Evolutionary conservation across 2,797 vertebrate genomes (phyloP).

Genomic region (Sebastes oblongus): DNA sequence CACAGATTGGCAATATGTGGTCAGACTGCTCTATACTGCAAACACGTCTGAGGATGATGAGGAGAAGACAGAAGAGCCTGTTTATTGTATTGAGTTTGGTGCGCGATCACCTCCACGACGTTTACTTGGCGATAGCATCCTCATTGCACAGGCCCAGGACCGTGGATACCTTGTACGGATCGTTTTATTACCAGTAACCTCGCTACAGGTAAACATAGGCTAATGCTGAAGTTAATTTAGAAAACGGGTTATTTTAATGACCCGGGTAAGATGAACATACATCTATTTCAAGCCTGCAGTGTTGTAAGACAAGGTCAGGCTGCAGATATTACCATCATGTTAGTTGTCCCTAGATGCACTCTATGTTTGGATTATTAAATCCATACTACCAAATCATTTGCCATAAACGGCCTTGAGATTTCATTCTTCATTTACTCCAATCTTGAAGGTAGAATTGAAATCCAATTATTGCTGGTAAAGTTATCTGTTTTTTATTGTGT

Average conservation of each 20-base stretch:
- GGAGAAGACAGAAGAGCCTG: not conserved
- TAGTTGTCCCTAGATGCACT: not conserved
- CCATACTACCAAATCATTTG: not conserved
- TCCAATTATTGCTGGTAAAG: not conserved
- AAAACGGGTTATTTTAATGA: slow-evolving; percentile 24
- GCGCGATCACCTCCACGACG: not conserved
- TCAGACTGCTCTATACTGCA: rapidly evolving
- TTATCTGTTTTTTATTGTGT: not conserved
- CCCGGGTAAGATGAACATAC: slow-evolving; percentile 12
- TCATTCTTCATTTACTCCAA: not conserved
- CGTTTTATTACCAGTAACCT: not conserved
- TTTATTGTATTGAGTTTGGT: slow-evolving; percentile 9
- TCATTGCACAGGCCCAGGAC: not conserved
- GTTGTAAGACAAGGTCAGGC: slow-evolving; percentile 24
- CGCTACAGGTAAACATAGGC: not conserved
- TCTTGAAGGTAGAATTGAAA: not conserved
- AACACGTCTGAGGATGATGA: not conserved
- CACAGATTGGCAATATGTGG: rapidly evolving
- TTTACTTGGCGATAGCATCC: not conserved
- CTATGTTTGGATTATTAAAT: not conserved
- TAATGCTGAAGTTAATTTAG: not conserved
- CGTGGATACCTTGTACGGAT: not conserved
- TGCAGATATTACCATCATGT: slow-evolving; percentile 3
- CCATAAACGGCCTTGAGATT: not conserved
- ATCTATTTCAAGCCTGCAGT: slow-evolving; percentile 34